These are phyloP conservation scores for Drymodes brunneopygia DNA, from an alignment of 2,113 vertebrate species.

Conservation along the genomic window DNA sequence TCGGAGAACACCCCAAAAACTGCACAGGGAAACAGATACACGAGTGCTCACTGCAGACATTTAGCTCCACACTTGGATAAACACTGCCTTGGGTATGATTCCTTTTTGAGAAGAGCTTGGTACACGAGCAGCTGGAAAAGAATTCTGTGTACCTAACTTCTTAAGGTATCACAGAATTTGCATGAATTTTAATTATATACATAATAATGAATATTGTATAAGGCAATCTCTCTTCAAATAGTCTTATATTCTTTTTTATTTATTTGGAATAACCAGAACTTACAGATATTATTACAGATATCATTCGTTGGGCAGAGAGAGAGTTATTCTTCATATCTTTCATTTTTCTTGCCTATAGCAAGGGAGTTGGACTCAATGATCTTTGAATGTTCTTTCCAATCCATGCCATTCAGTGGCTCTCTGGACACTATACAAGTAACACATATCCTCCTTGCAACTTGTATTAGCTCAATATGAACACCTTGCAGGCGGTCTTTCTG, in stretches of 20 bases:
- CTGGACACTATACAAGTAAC: not conserved
- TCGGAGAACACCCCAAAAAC: not conserved
- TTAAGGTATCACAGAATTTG: not conserved
- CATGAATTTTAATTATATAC: not conserved
- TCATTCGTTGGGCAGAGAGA: not conserved
- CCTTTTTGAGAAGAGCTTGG: rapidly evolving
- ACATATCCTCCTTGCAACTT: not conserved
- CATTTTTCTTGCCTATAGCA: not conserved
- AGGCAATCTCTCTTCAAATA: not conserved
- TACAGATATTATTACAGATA: not conserved
- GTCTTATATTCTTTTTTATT: too few species aligned
- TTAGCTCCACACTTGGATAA: not conserved
- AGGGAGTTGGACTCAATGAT: not conserved
- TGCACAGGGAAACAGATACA: not conserved
- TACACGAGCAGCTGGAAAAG: not conserved
- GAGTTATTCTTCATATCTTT: not conserved
- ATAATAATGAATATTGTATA: not conserved
- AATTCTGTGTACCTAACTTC: not conserved
- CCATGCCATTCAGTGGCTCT: not conserved
- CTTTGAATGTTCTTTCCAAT: not conserved
- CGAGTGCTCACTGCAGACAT: not conserved
- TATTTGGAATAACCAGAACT: not conserved
- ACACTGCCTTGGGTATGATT: not conserved
- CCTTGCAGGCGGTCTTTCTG: not conserved
- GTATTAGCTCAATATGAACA: not conserved